A percentile compares a stretch with the other conserved stretches of the same genome.
phyloP scores from a whole-genome alignment of 2,113 vertebrate genomes.

The Prunella himalayana region DNA sequence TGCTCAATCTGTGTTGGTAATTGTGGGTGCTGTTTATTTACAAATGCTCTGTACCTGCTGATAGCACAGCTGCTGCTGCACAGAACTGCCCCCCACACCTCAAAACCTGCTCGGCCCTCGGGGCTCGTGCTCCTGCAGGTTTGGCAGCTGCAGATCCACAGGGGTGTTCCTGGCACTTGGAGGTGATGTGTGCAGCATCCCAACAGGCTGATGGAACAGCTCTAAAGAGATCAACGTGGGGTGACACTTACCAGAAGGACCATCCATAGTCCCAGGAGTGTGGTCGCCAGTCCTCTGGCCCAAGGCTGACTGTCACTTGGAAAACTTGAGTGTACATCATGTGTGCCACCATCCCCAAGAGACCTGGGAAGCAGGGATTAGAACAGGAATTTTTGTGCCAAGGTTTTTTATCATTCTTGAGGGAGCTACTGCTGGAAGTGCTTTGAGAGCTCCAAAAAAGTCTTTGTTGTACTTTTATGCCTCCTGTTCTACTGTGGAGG shows the following conservation, averaged over 20 bases:
- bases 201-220: background rate
- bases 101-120: rapidly evolving
- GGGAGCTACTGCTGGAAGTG: background rate
- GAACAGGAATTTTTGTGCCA: background rate
- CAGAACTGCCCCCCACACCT: background rate
- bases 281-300: slow-evolving; percentile 94
- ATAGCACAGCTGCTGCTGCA: slow-evolving; percentile 19
- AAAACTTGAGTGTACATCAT: slow-evolving; percentile 96
- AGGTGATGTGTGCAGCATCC: background rate
- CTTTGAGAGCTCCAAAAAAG: background rate
- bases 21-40: slow-evolving; percentile 48
- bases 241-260: slow-evolving; percentile 88
- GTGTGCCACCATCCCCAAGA: slow-evolving; percentile 94
- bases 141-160: background rate
- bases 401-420: background rate
- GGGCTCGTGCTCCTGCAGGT: background rate
- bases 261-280: slow-evolving; percentile 93
- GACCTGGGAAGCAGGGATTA: slow-evolving; percentile 72
- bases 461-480: slow-evolving; percentile 32
- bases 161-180: background rate
- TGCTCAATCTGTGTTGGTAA: slow-evolving; percentile 47
- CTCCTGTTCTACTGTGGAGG: slow-evolving; percentile 32
- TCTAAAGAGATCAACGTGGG: background rate
- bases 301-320: slow-evolving; percentile 91
- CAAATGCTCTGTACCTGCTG: slow-evolving; percentile 23